phyloP scores from a whole-genome alignment of 2,797 vertebrate species.

The Anguilla megastoma region DNA sequence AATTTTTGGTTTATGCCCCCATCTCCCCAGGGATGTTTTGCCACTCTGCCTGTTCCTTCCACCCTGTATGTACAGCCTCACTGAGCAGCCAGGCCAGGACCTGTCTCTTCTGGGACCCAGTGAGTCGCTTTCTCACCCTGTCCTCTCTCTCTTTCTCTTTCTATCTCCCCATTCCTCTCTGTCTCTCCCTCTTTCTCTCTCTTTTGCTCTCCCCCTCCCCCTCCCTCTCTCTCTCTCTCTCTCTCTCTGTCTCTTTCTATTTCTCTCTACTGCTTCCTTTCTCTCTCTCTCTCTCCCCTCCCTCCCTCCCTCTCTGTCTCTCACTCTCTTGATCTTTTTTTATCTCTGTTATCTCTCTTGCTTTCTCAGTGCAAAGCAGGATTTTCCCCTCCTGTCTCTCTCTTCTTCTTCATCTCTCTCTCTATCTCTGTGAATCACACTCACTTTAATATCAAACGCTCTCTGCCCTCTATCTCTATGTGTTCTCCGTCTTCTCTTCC shows the following conservation, averaged over 20 bases:
- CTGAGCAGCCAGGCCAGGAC: constrained; percentile 35
- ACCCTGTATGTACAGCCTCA: constrained; percentile 55
- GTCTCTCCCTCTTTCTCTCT: too few species aligned
- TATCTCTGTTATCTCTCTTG: not conserved
- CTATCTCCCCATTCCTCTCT: constrained; percentile 1
- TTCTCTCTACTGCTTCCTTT: not conserved
- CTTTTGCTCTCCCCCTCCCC: too few species aligned
- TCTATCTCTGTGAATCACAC: not conserved
- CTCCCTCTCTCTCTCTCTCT: not conserved
- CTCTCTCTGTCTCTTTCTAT: not conserved
- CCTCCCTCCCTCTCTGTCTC: too few species aligned
- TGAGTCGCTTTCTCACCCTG: constrained; percentile 47
- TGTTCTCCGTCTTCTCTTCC: not conserved
- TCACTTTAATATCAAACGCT: too few species aligned
- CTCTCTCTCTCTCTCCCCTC: not conserved
- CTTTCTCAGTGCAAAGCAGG: not conserved
- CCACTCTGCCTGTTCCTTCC: constrained; percentile 61
- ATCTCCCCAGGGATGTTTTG: constrained; percentile 61
- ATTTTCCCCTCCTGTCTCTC: not conserved
- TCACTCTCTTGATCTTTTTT: not conserved
- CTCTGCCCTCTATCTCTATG: not conserved
- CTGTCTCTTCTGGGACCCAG: constrained; percentile 59
- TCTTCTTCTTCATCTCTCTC: not conserved
- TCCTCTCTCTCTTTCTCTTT: not conserved
- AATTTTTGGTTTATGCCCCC: not conserved